phyloP scores from a whole-genome alignment of 2,113 vertebrate species.

The Coptodon rendalli region DNA sequence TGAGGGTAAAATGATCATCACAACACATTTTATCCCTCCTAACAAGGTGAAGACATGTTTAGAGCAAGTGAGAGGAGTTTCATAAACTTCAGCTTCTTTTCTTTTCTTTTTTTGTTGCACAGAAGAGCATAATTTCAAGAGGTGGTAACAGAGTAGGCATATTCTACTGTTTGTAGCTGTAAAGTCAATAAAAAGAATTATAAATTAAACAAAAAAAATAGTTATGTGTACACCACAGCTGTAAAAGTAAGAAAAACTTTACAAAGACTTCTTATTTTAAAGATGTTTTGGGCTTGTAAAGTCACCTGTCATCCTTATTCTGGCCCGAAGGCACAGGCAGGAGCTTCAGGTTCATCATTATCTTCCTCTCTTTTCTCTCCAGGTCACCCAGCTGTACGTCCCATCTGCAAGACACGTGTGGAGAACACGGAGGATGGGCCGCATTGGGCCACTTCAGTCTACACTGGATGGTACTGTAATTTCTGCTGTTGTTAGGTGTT shows the following conservation, averaged over 20 bases:
- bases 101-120: neutral
- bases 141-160: neutral
- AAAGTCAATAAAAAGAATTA: neutral
- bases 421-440: slow-evolving; percentile 92
- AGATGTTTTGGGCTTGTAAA: neutral
- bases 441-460: slow-evolving; percentile 93
- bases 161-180: neutral
- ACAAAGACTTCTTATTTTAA: neutral
- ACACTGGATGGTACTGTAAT: slow-evolving; percentile 85
- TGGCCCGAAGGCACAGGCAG: neutral
- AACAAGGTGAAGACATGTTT: neutral
- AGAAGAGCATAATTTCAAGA: neutral
- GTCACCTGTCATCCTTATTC: neutral
- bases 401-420: slow-evolving; percentile 90
- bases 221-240: neutral
- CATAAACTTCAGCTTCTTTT: neutral
- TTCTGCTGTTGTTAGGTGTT: neutral
- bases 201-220: neutral
- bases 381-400: slow-evolving; percentile 97
- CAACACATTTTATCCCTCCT: neutral
- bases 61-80: neutral
- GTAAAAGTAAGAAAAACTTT: neutral
- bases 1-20: neutral
- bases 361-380: neutral
- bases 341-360: neutral